A percentile compares a stretch with the other conserved stretches of the same genome.
These are phyloP conservation scores for Eurystomus gularis DNA, from an alignment of 2,113 vertebrate genomes.

Conservation along the genomic window DNA sequence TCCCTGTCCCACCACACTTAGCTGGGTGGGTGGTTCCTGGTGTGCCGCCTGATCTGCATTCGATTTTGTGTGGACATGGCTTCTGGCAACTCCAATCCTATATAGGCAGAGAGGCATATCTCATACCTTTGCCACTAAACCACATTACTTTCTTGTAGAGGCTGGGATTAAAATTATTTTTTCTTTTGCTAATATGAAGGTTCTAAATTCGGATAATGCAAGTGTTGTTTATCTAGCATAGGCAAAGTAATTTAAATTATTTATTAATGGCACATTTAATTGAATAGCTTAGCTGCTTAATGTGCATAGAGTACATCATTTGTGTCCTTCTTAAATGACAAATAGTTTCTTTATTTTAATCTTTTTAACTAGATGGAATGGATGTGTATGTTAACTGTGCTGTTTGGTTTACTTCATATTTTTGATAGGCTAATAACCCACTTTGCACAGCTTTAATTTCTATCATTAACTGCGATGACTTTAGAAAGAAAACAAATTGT, in stretches of 20 bases:
- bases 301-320: not conserved
- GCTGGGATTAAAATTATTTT: not conserved
- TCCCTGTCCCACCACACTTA: not conserved
- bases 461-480: not conserved
- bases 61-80: not conserved
- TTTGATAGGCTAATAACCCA: not conserved
- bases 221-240: conserved; percentile 13
- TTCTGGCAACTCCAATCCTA: not conserved
- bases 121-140: not conserved
- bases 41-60: too few species aligned
- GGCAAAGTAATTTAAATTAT: conserved; percentile 17
- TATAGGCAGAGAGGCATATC: not conserved
- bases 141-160: not conserved
- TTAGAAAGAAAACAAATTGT: not conserved
- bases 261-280: conserved; percentile 34
- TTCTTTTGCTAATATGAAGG: not conserved
- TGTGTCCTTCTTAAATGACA: not conserved
- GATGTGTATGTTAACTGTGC: not conserved
- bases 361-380: not conserved
- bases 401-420: not conserved
- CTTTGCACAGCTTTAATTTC: not conserved
- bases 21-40: not conserved
- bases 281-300: not conserved
- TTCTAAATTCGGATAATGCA: not conserved
- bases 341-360: not conserved